Evolutionary conservation across 2,113 vertebrate species (phyloP), one percentile per base, ranked within the genome.

Genomic region (Chaetodon auriga): DNA sequence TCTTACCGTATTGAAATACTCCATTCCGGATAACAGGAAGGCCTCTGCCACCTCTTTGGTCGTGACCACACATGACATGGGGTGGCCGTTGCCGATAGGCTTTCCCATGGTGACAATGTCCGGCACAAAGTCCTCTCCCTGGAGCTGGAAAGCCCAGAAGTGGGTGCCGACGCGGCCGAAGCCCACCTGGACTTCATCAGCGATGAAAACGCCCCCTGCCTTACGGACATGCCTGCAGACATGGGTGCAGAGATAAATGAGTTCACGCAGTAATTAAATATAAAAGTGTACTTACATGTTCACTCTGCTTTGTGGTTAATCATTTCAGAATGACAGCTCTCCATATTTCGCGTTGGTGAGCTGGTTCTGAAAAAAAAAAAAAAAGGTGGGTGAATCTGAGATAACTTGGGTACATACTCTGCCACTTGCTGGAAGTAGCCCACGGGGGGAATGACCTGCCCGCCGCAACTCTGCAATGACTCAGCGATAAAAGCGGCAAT

Each of bases 101-200:
- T 99, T 99, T 18, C 98, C 98, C 98, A 99, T 99, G 4, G 98
- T 99, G 85, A 99, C 96, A 8, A 99, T 98, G 83, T 99, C 98
- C 0, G 98, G 98, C 41, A 97, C 93, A 62, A 99, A 99, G 79
- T 97, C 97, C 38, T 97, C 93, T 0, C 97, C 98, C 77, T 98
- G 95, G 21, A 98, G 94, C 86, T 99, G 97, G 91, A 99, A 99
- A 49, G 96, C 97, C 98, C 98, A 99, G 82, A 99, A 99, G 88
- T 97, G 93, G 55, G 93, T 96, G 36, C 98, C 98, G 16, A 97
- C 95, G 41, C 98, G 95, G 5, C 98, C 97, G 75, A 99, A 99
- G 83, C 98, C 98, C 68, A 99, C 98, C 80, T 99, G 98, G 65
- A 99, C 98, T 92, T 99, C 98, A 76, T 99, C 98, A 5, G 96